Evolutionary conservation across 2,888 invertebrate genomes (phyloP), one percentile per base, ranked within the genome.

Genomic region (Ceratothoa steindachneri): DNA sequence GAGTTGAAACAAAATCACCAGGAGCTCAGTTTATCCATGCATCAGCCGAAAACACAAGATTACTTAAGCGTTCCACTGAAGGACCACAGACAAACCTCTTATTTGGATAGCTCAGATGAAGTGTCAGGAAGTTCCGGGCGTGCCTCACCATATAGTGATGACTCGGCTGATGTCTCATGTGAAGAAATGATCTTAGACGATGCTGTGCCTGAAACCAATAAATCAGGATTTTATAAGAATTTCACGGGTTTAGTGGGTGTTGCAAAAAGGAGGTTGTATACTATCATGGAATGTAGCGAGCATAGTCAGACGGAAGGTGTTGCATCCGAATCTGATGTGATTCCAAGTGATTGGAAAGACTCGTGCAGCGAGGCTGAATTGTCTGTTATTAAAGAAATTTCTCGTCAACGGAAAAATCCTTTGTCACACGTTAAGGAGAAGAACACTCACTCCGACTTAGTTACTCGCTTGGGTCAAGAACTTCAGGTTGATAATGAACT

Each of bases 211-310:
- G 60, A 60, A 24, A 41, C 41, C 15, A 41, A 41, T 41, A 60
- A 60, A 60, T 22, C 60, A 24, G 60, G 60, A 9, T 60, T 60
- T 60, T 60, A 60, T 24, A 60, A 60, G 3, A 60, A 24, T 60
- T 60, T 60, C 24, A n/a, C n/a, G n/a, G 24, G 22, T 1, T 24
- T 60, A 2, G n/a, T 24, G n/a, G 3, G 3, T 7, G 19, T 60
- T 22, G 60, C 60, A 2, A 66, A 67, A n/a, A 60, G 75, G 24
- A 29, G 68, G 3, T 22, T 75, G 28, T 75, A 75, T 41, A 75
- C 75, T 1, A 79, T 79, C 12, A 69, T 79, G 9, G 79, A 79
- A 31, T 79, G 79, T 71, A 79, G 79, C 31, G 79, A 79, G 68
- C 64, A 69, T 9, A 76, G 72, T 30, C 67, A 74, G 0, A 76